Conservation (phyloP, 2,113 vertebrate genomes). For the Limnothrissa miodon region DNA sequence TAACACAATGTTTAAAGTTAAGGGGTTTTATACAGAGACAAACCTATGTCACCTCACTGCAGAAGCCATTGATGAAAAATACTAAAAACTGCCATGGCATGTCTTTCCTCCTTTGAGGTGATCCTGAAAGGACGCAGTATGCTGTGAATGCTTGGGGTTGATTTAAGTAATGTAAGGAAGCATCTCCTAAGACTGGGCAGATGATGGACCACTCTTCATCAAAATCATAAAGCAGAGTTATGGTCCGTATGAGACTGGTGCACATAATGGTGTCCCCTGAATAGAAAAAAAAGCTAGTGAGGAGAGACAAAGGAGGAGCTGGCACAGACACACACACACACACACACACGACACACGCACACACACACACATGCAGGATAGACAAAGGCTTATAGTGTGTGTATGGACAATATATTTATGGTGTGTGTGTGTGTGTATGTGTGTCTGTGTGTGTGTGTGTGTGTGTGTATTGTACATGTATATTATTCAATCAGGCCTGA, state of each 20-base stretch:
- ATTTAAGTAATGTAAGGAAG: not conserved
- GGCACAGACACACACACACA: not conserved
- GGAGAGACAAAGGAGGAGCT: not conserved
- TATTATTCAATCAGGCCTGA: not conserved
- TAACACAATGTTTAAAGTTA: not conserved
- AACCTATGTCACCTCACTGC: not conserved
- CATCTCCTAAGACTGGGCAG: not conserved
- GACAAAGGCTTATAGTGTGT: not conserved
- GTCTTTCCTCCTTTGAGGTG: not conserved
- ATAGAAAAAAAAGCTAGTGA: not conserved
- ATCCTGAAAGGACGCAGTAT: not conserved
- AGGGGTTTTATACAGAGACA: not conserved
- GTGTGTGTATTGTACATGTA: constrained; percentile 44
- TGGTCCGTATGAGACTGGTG: not conserved
- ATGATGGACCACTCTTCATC: not conserved
- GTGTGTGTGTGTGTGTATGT: constrained; percentile 5
- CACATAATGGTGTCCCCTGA: not conserved
- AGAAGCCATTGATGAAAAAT: not conserved
- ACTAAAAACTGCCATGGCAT: not conserved
- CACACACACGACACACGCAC: not conserved
- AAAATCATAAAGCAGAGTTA: not conserved
- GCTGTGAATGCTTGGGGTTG: not conserved
- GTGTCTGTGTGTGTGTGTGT: not conserved
- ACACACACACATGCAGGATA: not conserved
- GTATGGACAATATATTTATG: not conserved